Evolutionary conservation across 2,797 vertebrate genomes (phyloP), one percentile per base, ranked within the genome.

Genomic region (Gorsachius magnificus): DNA sequence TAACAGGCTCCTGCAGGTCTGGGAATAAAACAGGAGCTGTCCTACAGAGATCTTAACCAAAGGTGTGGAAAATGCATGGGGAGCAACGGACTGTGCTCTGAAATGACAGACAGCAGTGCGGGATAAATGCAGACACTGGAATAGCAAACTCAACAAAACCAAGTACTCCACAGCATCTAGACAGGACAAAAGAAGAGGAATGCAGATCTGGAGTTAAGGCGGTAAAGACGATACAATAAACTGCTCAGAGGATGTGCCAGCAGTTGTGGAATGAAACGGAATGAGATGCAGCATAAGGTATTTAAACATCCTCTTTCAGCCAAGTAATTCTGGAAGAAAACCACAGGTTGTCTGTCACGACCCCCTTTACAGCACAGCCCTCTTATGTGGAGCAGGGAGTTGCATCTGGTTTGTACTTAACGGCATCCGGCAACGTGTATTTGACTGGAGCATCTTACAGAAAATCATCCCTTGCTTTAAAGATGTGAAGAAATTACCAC

Each of bases 271-370:
- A 87, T 43, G 68, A 87, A 93, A 90, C 80, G 35, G 57, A 91
- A 90, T 91, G 77, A 95, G 77, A 89, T 45, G 12, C 54, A 94
- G 60, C 70, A 90, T 35, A 76, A 93, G 31, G 46, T 81, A 92
- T 90, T 93, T 89, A 93, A 93, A 95, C 54, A 76, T 51, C 28
- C 31, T 69, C 46, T 78, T 81, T 28, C 63, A 89, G 91, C 89
- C 93, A 96, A 96, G n/a, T 58, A 76, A 90, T 91, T 93, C 77
- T 96, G 95, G 90, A 89, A 92, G 48, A 92, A 89, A 87, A 82
- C 46, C 78, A 82, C 54, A 70, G 86, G 92, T 94, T 89, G 45
- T 86, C 89, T 88, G 76, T 75, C 70, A 61, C 0, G 51, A 93
- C 71, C 79, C 6, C 22, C 54, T 79, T 38, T 76, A 53, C 28